phyloP scores from a whole-genome alignment of 2,888 invertebrate species.

The Galerucella calmariensis region DNA sequence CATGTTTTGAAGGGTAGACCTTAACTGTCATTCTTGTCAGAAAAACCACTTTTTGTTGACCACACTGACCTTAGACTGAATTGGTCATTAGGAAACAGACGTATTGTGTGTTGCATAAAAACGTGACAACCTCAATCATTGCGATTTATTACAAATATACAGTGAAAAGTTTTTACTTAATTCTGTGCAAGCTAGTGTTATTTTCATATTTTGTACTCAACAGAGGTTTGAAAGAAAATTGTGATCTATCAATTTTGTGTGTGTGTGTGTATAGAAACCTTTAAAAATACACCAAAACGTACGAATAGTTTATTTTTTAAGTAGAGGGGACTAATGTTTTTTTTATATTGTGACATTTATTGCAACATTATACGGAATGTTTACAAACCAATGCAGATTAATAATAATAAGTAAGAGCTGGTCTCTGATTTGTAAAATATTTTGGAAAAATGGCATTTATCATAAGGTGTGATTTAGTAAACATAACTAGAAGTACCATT shows the following conservation, averaged over 20 bases:
- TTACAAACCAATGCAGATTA: neutral
- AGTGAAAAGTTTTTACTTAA: slow-evolving; percentile 12
- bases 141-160: neutral
- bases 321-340: slow-evolving; percentile 26
- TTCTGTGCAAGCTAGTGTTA: slow-evolving; percentile 33
- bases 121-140: slow-evolving; percentile 10
- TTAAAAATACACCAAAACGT: slow-evolving; percentile 31
- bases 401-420: neutral
- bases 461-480: neutral
- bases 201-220: slow-evolving; percentile 25
- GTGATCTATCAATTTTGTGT: slow-evolving; percentile 27
- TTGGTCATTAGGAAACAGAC: too few relatives aligned
- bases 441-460: neutral
- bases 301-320: slow-evolving; percentile 30
- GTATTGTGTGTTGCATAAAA: too few relatives aligned
- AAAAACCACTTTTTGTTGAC: too few relatives aligned
- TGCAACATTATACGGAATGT: neutral
- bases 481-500: too few relatives aligned
- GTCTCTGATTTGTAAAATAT: neutral
- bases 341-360: slow-evolving; percentile 18
- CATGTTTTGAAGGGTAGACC: too few relatives aligned
- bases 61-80: too few relatives aligned
- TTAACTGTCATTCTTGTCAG: too few relatives aligned
- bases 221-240: slow-evolving; percentile 27
- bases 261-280: slow-evolving; percentile 24